These are phyloP conservation scores for Hirudinaria manillensis DNA, from an alignment of 2,888 invertebrate genomes.

Conservation along the genomic window DNA sequence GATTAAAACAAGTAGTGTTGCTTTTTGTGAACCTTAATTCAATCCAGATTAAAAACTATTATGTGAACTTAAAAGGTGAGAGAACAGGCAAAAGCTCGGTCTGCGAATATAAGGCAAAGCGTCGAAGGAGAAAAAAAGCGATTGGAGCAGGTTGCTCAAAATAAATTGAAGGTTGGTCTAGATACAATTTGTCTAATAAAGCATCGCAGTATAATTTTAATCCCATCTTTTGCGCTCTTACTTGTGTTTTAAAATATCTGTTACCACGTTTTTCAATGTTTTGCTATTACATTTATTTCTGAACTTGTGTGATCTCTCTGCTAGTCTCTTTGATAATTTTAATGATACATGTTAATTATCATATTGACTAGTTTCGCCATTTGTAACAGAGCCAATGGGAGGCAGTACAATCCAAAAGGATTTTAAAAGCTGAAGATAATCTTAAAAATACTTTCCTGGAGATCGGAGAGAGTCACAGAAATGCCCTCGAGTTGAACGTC, in stretches of 20 bases:
- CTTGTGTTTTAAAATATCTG: neutral
- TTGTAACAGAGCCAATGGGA: conserved; percentile 14
- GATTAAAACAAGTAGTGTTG: conserved; percentile 15
- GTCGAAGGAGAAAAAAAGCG: conserved; percentile 16
- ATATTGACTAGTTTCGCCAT: neutral
- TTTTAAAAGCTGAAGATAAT: conserved; percentile 16
- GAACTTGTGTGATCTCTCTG: too few relatives aligned
- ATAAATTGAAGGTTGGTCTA: neutral
- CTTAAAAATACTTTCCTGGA: conserved; percentile 7
- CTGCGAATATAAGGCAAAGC: neutral
- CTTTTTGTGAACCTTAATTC: neutral
- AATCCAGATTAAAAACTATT: neutral
- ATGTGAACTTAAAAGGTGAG: neutral
- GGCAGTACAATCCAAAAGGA: neutral
- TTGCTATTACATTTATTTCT: too few relatives aligned
- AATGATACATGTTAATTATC: neutral
- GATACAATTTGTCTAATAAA: too few relatives aligned
- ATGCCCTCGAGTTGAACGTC: neutral
- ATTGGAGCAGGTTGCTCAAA: neutral
- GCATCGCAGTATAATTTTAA: neutral
- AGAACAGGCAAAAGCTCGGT: neutral
- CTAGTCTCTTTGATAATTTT: neutral
- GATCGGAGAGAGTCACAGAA: conserved; percentile 18
- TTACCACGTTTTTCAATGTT: neutral
- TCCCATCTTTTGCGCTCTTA: neutral